These are phyloP conservation scores for Lutjanus campechanus DNA, from an alignment of 2,797 vertebrate genomes.

Conservation along the genomic window DNA sequence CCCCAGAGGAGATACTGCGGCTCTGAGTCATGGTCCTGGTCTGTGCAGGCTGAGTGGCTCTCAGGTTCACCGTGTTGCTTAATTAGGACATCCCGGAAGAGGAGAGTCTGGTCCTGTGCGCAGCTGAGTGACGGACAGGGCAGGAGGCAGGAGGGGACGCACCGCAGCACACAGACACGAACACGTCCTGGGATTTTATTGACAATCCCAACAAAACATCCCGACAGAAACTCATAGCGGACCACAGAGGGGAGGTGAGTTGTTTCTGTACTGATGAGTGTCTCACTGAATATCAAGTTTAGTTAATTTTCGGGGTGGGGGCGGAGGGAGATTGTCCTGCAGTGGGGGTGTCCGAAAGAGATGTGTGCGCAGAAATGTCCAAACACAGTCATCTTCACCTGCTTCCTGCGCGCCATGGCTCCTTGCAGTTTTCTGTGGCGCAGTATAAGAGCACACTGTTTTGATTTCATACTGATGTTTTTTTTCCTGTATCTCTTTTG, in stretches of 20 bases:
- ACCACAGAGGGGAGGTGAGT: constrained; percentile 61
- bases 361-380: constrained; percentile 32
- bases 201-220: constrained; percentile 51
- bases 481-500: neutral
- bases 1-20: constrained; percentile 35
- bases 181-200: constrained; percentile 47
- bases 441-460: neutral
- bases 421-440: neutral
- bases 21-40: constrained; percentile 66
- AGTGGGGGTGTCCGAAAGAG: neutral
- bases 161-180: constrained; percentile 44
- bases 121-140: constrained; percentile 79
- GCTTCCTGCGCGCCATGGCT: constrained; percentile 15
- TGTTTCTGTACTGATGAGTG: neutral
- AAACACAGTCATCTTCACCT: constrained; percentile 48
- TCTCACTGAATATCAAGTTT: constrained; percentile 8
- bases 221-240: constrained; percentile 15
- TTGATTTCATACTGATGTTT: neutral
- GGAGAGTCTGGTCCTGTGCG: constrained; percentile 82
- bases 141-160: constrained; percentile 64
- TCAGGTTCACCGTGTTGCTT: constrained; percentile 84
- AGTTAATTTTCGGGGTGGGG: neutral
- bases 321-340: constrained; percentile 12
- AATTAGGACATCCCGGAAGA: constrained; percentile 95
- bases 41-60: constrained; percentile 39